phyloP scores from a whole-genome alignment of 2,888 invertebrate genomes.

The Cecidostiba fungosa region DNA sequence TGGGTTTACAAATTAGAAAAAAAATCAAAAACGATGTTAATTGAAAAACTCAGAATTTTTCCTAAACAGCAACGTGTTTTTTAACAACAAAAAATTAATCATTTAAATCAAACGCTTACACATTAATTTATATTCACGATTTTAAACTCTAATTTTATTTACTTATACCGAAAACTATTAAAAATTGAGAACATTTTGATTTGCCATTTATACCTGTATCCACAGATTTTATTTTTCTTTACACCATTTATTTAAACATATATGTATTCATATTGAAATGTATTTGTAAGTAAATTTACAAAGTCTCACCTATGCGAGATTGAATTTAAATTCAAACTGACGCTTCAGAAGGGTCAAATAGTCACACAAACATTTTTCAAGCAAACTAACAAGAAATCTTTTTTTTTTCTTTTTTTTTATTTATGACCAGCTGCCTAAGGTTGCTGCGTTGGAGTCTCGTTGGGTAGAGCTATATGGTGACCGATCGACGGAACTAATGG shows the following conservation, averaged over 20 bases:
- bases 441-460: conserved; percentile 90
- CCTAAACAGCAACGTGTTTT: conserved; percentile 48
- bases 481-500: conserved; percentile 88
- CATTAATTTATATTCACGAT: not conserved
- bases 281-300: conserved; percentile 35
- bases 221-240: conserved; percentile 17
- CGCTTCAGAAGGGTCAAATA: conserved; percentile 17
- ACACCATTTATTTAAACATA: conserved; percentile 28
- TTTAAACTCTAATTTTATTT: not conserved
- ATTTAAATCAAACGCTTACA: not conserved
- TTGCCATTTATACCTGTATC: not conserved
- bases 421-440: conserved; percentile 84
- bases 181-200: not conserved
- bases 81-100: conserved; percentile 31
- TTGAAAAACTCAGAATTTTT: conserved; percentile 48
- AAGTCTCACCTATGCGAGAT: not conserved
- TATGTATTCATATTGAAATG: conserved; percentile 6
- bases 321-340: not conserved
- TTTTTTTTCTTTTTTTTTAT: conserved; percentile 9
- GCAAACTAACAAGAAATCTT: not conserved
- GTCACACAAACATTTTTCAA: not conserved
- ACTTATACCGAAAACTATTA: not conserved
- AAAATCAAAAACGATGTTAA: conserved; percentile 53
- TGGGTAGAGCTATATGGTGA: conserved; percentile 87
- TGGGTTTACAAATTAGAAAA: conserved; percentile 80